Base-by-base conservation (phyloP, 2,113 vertebrate genomes). In the Apteryx owenii region DNA sequence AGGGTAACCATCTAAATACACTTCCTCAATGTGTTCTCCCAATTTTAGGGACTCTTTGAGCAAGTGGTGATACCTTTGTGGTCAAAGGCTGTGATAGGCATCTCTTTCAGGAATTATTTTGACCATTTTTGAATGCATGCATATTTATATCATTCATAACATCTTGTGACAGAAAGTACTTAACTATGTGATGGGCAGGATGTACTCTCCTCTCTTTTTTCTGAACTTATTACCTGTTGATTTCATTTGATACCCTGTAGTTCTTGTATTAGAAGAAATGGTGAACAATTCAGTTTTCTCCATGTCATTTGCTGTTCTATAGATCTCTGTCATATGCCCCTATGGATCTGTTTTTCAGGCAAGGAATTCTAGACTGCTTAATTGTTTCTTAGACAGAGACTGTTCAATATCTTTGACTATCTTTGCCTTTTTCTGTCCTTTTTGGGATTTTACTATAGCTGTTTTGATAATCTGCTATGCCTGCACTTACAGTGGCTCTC, bases 161-260 rank as follows among this genome's bases (percentile, higher is more conserved):
- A 44, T 53, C 31, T 75, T 0, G 0, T 73, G 69, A 56, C 50
- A 36, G 0, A 62, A 3, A 50, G 8, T 65, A 38, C 7, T 54
- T 76, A 28, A 77, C 33, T 42, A 11, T 33, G 23, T 9, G 50
- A 14, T 0, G 1, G 60, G 19, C 38, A 60, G 48, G n/a, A 72
- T 33, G 11, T 53, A 9, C 7, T 87, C n/a, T 51, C 13, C 7
- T 77, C 14, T 51, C 66, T 61, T 21, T 84, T 89, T 91, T 33
- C 28, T 31, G 54, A 28, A 72, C 19, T 31, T 90, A 10, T 42
- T 64, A 15, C 5, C 14, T 60, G 58, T 64, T 50, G 26, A 72
- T 83, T 88, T 90, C 16, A 33, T 4, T 44, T 36, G 16, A 12
- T 64, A 60, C 60, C 58, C 1, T 2, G 8, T 38, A 56, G n/a